These are phyloP conservation scores for Loris lydekkerianus DNA, from an alignment of 2,797 vertebrate genomes.

Conservation along the genomic window DNA sequence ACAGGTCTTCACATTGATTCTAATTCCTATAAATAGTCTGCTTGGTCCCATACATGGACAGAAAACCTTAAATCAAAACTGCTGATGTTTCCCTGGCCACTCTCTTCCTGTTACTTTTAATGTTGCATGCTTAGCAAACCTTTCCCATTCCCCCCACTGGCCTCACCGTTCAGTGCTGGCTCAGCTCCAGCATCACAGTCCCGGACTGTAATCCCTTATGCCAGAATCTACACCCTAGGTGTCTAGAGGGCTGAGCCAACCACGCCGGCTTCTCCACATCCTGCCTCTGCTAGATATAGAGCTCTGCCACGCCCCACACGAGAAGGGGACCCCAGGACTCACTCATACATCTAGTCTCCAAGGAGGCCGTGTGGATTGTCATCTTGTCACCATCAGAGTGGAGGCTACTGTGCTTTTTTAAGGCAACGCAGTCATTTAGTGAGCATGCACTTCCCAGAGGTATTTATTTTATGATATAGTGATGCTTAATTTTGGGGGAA, in stretches of 20 bases:
- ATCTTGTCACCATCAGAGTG: background rate
- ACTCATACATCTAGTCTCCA: background rate
- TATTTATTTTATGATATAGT: background rate
- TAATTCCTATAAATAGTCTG: background rate
- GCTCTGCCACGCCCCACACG: rapidly evolving
- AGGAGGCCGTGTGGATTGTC: no score
- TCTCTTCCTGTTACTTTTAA: background rate
- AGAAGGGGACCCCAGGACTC: background rate
- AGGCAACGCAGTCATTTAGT: background rate
- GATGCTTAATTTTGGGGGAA: background rate
- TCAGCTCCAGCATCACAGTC: background rate
- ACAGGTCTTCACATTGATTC: background rate
- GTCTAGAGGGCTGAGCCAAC: background rate
- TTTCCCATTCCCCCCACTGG: no score
- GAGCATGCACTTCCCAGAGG: background rate
- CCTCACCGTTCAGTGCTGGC: no score
- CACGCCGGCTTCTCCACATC: rapidly evolving
- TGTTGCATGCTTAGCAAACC: background rate
- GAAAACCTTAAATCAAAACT: background rate
- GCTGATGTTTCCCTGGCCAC: rapidly evolving
- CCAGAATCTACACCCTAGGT: background rate
- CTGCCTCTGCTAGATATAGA: rapidly evolving
- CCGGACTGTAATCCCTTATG: no score
- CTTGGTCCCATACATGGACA: rapidly evolving
- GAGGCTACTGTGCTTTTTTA: no score